phyloP scores from a whole-genome alignment of 2,797 vertebrate genomes.

The Oreonectes daqikongensis region DNA sequence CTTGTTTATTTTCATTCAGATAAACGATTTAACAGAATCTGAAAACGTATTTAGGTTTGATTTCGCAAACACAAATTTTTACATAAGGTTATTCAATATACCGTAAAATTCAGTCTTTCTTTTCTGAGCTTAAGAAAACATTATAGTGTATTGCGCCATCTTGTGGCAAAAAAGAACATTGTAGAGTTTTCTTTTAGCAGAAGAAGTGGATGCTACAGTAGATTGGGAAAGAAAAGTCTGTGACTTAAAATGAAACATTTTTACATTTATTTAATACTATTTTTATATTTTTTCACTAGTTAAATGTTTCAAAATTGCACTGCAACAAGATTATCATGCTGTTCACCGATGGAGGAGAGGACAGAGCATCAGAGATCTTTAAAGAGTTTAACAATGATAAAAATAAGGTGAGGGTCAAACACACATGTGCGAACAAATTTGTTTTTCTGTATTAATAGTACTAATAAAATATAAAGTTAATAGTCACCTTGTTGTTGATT shows the following conservation, averaged over 20 bases:
- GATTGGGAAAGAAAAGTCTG: no score
- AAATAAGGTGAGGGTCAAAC: conserved; percentile 73
- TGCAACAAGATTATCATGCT: conserved; percentile 99
- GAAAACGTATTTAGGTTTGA: background rate
- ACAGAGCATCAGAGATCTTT: conserved; percentile 93
- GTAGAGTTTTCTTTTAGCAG: background rate
- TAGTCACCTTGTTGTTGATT: background rate
- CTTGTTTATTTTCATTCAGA: no score
- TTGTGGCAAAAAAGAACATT: conserved; percentile 19
- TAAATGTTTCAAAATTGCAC: conserved; percentile 89
- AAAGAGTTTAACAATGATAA: conserved; percentile 86
- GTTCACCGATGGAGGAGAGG: conserved; percentile 97
- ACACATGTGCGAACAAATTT: background rate
- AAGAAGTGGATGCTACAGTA: background rate
- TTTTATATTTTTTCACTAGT: conserved; percentile 57
- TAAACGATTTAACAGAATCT: no score
- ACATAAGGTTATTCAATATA: no score
- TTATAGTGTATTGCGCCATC: conserved; percentile 20
- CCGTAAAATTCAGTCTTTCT: no score
- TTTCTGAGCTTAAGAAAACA: background rate
- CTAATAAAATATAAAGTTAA: no score
- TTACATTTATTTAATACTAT: no score
- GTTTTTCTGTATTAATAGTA: background rate
- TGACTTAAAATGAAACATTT: background rate
- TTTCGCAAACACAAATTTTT: background rate